Base-by-base conservation (phyloP, 1,140 invertebrate genomes). In the Atta colombica region DNA sequence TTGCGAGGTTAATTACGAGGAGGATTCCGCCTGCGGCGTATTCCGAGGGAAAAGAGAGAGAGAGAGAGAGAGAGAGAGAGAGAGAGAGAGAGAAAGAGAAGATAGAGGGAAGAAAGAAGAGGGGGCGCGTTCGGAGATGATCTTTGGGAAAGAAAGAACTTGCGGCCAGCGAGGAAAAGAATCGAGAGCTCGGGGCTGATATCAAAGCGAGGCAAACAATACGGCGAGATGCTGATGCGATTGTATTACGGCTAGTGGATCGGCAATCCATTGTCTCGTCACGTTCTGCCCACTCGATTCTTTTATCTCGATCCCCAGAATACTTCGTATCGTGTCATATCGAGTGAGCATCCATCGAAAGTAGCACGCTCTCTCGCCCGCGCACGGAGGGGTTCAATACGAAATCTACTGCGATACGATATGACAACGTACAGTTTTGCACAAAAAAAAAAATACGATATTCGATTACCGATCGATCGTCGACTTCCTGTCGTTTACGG, bases 291-390 rank as follows among this genome's bases (percentile, higher is more conserved):
- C 94, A 95, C 94, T 94, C 94, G 92, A 88, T 93, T 93, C 94
- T 95, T 95, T 95, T 95, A 95, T 95, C 95, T 94, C 92, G 94
- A 94, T 94, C 94, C 93, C 92, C 92, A 92, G 93, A 94, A 91
- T 88, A 92, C 93, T 91, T 25, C 90, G 81, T 93, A 94, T 94
- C 93, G 92, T 92, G 93, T 93, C 92, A 88, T 94, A 94, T 95
- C 94, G 94, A 94, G 94, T 95, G 95, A 95, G 94, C 94, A 95
- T 95, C 95, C 93, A 95, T 94, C 93, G 94, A 95, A 95, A 95
- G 94, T 95, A 95, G 94, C 92, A 90, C 92, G 91, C 92, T 93
- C 92, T 94, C 90, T 74, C 86, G 84, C 39, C 63, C 53, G 77
- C 84, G 53, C 58, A 16, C 84, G 65, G 39, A 85, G 90, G 87